phyloP scores from a whole-genome alignment of 2,888 invertebrate genomes.

The Iphiclides podalirius region DNA sequence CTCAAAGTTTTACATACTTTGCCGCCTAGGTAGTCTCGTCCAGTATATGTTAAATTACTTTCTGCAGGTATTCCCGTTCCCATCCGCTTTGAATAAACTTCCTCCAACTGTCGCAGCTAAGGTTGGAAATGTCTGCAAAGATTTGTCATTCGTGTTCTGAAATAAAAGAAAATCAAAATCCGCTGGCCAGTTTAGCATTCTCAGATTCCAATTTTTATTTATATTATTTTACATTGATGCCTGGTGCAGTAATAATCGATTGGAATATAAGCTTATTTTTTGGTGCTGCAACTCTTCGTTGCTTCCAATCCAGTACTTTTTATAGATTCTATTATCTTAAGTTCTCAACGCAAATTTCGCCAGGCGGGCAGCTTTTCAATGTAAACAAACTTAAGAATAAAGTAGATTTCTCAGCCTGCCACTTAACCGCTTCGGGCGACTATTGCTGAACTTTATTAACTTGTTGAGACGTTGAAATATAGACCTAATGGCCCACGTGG shows the following conservation, averaged over 20 bases:
- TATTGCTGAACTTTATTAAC: slow-evolving; percentile 15
- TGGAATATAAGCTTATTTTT: no score
- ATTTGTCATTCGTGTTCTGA: slow-evolving; percentile 1
- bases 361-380: background rate
- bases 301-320: no score
- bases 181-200: background rate
- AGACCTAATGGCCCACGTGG: background rate
- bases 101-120: background rate
- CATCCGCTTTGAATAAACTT: slow-evolving; percentile 5
- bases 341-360: no score
- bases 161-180: slow-evolving; percentile 5
- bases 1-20: background rate
- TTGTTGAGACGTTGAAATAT: slow-evolving; percentile 11
- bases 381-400: slow-evolving; percentile 1
- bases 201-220: background rate
- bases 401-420: slow-evolving; percentile 2
- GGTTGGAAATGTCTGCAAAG: background rate
- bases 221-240: background rate
- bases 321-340: background rate
- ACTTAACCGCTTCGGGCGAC: slow-evolving; percentile 1
- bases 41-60: slow-evolving; percentile 6
- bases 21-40: slow-evolving; percentile 1
- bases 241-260: no score
- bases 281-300: no score
- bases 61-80: slow-evolving; percentile 3